Evolutionary conservation across 2,888 invertebrate species (phyloP).

Genomic region (Chloroclysta siterata): DNA sequence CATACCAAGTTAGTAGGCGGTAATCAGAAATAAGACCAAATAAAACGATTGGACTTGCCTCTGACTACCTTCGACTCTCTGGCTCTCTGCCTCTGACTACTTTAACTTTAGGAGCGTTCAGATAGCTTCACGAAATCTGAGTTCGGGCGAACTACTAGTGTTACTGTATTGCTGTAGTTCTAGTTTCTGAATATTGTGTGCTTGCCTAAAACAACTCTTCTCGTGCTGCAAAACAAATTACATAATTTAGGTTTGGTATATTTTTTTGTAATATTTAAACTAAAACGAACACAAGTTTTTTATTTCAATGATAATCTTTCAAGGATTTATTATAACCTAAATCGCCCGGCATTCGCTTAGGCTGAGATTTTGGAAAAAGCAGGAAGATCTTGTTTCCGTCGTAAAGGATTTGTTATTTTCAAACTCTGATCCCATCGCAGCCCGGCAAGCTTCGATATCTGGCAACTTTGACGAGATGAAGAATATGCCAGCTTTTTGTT

Average conservation of each 20-base stretch:
- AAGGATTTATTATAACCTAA: background rate
- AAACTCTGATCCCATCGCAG: slow-evolving; percentile 31
- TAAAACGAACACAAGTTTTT: background rate
- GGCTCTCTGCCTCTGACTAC: too few species aligned
- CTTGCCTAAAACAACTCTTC: slow-evolving; percentile 16
- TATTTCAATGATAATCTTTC: background rate
- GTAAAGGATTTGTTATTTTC: slow-evolving; percentile 37
- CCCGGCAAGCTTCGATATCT: slow-evolving; percentile 32
- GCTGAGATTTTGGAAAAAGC: background rate
- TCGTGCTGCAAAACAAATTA: background rate
- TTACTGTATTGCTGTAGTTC: too few species aligned
- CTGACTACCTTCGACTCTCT: too few species aligned
- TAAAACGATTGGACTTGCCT: too few species aligned
- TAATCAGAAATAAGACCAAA: too few species aligned
- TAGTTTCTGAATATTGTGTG: too few species aligned
- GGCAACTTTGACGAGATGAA: slow-evolving; percentile 1
- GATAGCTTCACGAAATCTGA: too few species aligned
- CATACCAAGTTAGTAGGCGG: too few species aligned
- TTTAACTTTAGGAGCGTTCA: too few species aligned
- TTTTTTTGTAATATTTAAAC: background rate
- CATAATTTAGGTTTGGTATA: background rate
- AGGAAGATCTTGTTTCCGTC: slow-evolving; percentile 8
- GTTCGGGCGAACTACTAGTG: too few species aligned
- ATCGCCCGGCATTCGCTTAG: background rate
- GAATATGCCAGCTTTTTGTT: background rate